Evolutionary conservation across 2,113 vertebrate genomes (phyloP).

Genomic region (Labeo catla): DNA sequence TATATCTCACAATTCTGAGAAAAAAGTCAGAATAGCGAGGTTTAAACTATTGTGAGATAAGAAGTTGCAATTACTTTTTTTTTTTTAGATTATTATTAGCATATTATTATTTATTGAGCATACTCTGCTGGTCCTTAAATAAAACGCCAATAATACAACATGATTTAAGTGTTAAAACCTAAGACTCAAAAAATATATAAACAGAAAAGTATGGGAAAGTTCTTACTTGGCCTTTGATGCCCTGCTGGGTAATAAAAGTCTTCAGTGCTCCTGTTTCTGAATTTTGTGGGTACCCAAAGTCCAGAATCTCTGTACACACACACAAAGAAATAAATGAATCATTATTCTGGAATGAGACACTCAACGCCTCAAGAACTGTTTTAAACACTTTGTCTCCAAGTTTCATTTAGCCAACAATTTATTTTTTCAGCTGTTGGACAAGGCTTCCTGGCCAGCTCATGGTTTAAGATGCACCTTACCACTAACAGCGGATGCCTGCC

Average conservation of each 20-base stretch:
- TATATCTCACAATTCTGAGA: no score
- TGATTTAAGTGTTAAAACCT: not conserved
- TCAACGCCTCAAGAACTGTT: not conserved
- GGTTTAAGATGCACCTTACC: not conserved
- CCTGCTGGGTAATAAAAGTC: conserved; percentile 99
- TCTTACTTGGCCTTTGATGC: conserved; percentile 96
- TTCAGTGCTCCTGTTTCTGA: conserved; percentile 98
- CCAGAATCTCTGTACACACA: conserved; percentile 89
- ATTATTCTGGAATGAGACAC: not conserved
- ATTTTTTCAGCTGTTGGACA: conserved; percentile 26
- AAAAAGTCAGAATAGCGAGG: no score
- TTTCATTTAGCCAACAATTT: not conserved
- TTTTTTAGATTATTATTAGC: no score
- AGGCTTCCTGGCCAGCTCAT: not conserved
- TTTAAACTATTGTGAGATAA: no score
- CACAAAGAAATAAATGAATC: not conserved
- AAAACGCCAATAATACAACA: not conserved
- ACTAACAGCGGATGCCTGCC: not conserved
- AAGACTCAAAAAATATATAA: not conserved
- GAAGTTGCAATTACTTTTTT: no score
- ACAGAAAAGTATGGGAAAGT: no score
- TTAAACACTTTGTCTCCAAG: not conserved
- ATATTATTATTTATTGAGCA: not conserved
- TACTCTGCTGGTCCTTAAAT: not conserved
- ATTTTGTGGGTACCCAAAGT: conserved; percentile 99